phyloP scores from a whole-genome alignment of 2,797 vertebrate genomes.

The Squalus acanthias region DNA sequence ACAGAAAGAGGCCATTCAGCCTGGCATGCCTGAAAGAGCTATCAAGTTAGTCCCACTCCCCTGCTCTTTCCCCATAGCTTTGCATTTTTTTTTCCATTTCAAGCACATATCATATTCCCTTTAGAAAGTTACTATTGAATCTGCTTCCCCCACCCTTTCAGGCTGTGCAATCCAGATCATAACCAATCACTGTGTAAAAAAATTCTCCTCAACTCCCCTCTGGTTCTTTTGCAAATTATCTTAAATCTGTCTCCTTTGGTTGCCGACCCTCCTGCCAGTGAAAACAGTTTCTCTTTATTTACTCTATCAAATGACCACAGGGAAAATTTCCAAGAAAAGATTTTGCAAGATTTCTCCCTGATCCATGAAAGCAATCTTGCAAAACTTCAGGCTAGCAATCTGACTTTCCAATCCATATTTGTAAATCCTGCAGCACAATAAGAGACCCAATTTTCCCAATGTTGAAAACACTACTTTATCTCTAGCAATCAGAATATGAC shows the following conservation, averaged over 20 bases:
- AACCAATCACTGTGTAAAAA: neutral
- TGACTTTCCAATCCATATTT: neutral
- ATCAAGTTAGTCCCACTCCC: neutral
- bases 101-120: neutral
- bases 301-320: neutral
- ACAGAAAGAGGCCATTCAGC: neutral
- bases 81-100: neutral
- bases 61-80: neutral
- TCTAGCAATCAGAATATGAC: neutral
- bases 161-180: neutral
- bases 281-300: no score
- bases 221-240: neutral
- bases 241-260: neutral
- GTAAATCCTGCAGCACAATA: neutral
- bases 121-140: neutral
- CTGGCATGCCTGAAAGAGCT: neutral
- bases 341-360: neutral
- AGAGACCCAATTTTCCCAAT: neutral
- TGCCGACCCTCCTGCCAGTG: neutral
- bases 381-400: neutral
- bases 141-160: neutral
- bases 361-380: neutral
- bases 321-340: neutral
- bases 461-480: neutral
- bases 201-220: neutral